Percentiles rank a stretch among this genome's conserved stretches.
Conservation (phyloP, 2,113 vertebrate species). For the Podarcis raffonei region DNA sequence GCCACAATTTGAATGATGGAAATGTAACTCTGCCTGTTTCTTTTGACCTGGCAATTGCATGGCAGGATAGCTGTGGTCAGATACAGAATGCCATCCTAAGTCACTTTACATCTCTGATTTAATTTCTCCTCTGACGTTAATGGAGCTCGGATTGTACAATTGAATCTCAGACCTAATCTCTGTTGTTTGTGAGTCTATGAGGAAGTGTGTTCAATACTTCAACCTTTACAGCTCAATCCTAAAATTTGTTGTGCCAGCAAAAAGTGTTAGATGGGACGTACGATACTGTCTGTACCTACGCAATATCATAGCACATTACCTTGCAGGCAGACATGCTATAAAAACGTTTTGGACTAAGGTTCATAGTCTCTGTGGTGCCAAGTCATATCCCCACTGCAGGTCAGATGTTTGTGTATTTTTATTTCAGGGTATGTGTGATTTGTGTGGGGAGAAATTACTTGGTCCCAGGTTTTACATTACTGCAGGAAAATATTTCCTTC, state of each 20-base stretch:
- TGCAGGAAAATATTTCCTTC: constrained; percentile 28
- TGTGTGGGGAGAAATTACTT: constrained; percentile 17
- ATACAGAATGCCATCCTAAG: background rate
- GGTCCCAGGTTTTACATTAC: background rate
- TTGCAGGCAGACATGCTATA: background rate
- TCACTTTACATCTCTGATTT: background rate
- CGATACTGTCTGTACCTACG: background rate
- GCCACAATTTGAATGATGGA: background rate
- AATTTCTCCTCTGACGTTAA: background rate
- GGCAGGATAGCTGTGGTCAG: constrained; percentile 21
- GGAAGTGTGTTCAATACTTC: background rate
- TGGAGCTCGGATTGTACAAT: background rate
- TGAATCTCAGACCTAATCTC: background rate
- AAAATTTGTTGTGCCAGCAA: background rate
- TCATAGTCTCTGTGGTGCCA: constrained; percentile 42
- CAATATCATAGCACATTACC: background rate
- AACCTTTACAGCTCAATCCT: constrained; percentile 3
- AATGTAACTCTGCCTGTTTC: constrained; percentile 23
- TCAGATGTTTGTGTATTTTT: constrained; percentile 46
- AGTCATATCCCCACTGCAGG: constrained; percentile 5
- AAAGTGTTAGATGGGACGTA: background rate
- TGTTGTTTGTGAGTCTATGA: background rate
- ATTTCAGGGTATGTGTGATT: background rate
- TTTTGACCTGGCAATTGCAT: constrained; percentile 35
- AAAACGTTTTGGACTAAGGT: background rate